Conservation (phyloP, 2,797 vertebrate species). For the Acomys russatus region DNA sequence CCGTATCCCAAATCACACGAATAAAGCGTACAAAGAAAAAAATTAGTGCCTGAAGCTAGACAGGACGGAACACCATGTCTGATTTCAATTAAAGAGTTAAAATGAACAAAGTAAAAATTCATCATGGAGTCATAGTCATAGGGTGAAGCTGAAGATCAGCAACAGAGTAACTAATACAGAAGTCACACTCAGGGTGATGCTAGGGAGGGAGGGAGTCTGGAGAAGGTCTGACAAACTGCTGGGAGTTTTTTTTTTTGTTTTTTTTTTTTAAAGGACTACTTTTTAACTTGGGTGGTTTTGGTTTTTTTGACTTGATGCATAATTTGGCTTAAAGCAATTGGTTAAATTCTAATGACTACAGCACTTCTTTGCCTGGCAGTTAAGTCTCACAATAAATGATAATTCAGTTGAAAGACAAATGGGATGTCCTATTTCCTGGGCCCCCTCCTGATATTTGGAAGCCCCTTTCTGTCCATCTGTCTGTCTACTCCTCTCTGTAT, state of each 20-base stretch:
- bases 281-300: neutral
- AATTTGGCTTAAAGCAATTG: constrained; percentile 28
- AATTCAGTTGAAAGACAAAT: neutral
- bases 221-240: neutral
- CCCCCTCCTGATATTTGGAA: neutral
- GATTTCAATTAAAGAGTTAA: constrained; percentile 34
- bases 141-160: constrained; percentile 12
- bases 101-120: neutral
- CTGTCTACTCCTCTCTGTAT: neutral
- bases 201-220: neutral
- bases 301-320: neutral
- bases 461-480: neutral
- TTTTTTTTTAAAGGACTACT: neutral
- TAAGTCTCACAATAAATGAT: constrained; percentile 45
- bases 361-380: neutral
- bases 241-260: too few species aligned
- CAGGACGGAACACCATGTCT: constrained; percentile 14
- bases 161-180: neutral
- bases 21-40: constrained; percentile 14
- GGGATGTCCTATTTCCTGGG: neutral
- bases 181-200: neutral
- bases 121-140: constrained; percentile 19
- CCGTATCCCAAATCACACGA: neutral
- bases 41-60: neutral
- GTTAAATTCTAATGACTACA: constrained; percentile 49